These are phyloP conservation scores for Heliconius melpomene DNA, from an alignment of 1,140 invertebrate genomes.

Conservation along the genomic window DNA sequence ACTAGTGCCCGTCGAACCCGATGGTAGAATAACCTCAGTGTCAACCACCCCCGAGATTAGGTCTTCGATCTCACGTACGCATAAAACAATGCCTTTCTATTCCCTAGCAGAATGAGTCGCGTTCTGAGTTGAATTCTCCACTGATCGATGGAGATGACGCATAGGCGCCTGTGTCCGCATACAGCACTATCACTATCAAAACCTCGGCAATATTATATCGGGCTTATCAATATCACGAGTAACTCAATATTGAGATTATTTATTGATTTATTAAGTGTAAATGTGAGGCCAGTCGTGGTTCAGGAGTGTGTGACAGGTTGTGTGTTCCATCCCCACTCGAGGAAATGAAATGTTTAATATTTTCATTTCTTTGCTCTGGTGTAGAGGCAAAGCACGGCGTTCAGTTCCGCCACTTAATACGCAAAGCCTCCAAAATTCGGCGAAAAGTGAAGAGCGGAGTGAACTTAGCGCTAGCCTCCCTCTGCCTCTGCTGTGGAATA, in stretches of 20 bases:
- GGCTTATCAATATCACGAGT: constrained; percentile 34
- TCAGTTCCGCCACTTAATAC: no score
- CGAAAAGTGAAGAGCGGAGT: no score
- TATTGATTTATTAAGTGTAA: constrained; percentile 32
- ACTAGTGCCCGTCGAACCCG: background rate
- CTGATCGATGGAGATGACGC: constrained; percentile 62
- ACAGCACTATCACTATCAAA: constrained; percentile 43
- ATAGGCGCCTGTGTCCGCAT: constrained; percentile 44
- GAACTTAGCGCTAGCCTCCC: no score
- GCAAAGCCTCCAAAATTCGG: no score
- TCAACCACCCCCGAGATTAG: constrained; percentile 19
- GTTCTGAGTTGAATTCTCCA: constrained; percentile 22
- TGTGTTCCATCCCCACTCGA: no score
- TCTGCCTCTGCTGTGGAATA: no score
- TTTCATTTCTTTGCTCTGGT: no score
- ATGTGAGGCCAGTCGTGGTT: no score
- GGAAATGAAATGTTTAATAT: no score
- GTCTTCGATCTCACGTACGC: constrained; percentile 10
- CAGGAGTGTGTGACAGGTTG: no score
- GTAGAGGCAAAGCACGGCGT: no score
- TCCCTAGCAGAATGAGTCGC: constrained; percentile 8
- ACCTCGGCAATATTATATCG: constrained; percentile 30
- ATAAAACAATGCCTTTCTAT: constrained; percentile 20
- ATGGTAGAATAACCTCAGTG: constrained; percentile 19
- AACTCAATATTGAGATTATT: constrained; percentile 24